Evolutionary conservation across 1,140 invertebrate genomes (phyloP), one percentile per base, ranked within the genome.

Genomic region (Oppia nitens): DNA sequence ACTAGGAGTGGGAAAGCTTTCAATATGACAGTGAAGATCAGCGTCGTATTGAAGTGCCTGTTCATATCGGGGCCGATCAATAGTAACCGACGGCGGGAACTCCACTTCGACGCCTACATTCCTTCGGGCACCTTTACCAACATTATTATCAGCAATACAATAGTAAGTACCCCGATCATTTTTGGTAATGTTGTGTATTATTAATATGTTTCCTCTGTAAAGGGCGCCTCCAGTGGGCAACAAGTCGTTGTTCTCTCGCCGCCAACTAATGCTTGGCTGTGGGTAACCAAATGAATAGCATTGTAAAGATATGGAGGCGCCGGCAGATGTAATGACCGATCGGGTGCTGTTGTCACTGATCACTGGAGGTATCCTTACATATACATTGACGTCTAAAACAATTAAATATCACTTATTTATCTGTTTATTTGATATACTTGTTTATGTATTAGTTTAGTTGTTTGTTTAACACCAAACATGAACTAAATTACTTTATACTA

Each of bases 81-180:
- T 84, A 2, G 80, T 82, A 28, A 93, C 84, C 0, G 89, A 83
- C 0, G 89, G 88, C 0, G 84, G 74, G 66, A 65, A 69, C 72
- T 91, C 87, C 24, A 91, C 84, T 72, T 92, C 88, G 1, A 93
- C 78, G 61, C 85, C 86, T 61, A 93, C 85, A 66, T 91, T 89
- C 62, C 88, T 75, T 40, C 85, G 73, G n/a, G 84, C 81, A 1
- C 87, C 88, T 64, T 81, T 81, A 50, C 85, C 86, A 1, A 92
- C 87, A 24, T 68, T 83, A 70, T 94, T 93, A 69, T 93, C 88
- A 27, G 88, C 89, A n/a, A 93, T 84, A 66, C 90, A 94, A 69
- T 91, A 92, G 71, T 92, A 92, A 0, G 87, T 92, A 49, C 88
- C 88, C 47, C 87, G 78, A 71, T 92, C 85, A 69, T 90, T 84